Evolutionary conservation across 2,113 vertebrate genomes (phyloP), one percentile per base, ranked within the genome.

Genomic region (Platysteira castanea): DNA sequence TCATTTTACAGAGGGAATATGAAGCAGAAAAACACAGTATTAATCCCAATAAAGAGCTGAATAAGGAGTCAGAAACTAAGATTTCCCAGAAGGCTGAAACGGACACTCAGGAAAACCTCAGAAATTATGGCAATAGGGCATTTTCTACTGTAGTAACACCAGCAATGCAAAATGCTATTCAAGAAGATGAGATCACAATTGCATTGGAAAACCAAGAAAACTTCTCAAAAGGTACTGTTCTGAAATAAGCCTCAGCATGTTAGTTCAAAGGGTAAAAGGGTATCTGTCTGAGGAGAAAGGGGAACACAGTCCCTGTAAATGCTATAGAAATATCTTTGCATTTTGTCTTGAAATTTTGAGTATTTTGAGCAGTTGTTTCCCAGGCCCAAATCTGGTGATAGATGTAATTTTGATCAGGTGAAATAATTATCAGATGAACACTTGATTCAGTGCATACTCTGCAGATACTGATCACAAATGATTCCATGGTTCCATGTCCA

Each of bases 221-320:
- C 60, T 93, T 98, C 84, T 96, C 98, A 84, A 97, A 98, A 97
- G 98, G 98, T 99, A 97, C 60, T 65, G 21, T 33, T 81, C 44
- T 67, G 42, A 82, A 90, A 53, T 41, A 54, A 47, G 10, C 46
- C 50, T 80, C 81, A 21, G 3, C 33, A 26, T 80, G 33, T 68
- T 60, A 53, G 14, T 37, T 53, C 63, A 42, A 93, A 87, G 23
- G 22, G 9, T 79, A 52, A 53, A 60, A 54, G 21, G 11, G 2
- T 46, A 35, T 15, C 9, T 80, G 7, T 13, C 33, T 28, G 27
- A 76, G 60, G 30, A 0, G 13, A 53, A 57, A 84, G 54, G 2
- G 11, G 23, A 78, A 37, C 10, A 37, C 0, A 0, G 17, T 37
- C 56, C 49, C 39, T 71, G 49, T 84, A 87, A 86, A 59, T 27